phyloP scores from a whole-genome alignment of 1,140 invertebrate species.

The Venturia canescens region DNA sequence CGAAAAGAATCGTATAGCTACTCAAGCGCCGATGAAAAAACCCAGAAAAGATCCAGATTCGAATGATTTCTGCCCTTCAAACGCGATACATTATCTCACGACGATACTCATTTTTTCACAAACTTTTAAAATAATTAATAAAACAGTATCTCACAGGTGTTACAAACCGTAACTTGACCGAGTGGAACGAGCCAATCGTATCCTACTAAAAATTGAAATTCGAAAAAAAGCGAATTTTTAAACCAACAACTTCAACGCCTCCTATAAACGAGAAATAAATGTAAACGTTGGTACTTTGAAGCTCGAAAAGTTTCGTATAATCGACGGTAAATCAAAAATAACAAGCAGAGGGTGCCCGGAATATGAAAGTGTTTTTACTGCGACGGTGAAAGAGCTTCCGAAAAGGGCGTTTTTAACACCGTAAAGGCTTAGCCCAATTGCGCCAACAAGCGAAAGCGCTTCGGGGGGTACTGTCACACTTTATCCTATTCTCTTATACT shows the following conservation, averaged over 20 bases:
- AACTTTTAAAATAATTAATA: too few species aligned
- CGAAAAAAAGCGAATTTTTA: too few species aligned
- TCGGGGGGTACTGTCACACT: slow-evolving; percentile 45
- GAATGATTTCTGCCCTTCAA: too few species aligned
- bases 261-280: slow-evolving; percentile 23
- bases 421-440: slow-evolving; percentile 56
- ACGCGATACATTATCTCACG: too few species aligned
- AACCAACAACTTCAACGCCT: background rate
- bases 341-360: slow-evolving; percentile 32
- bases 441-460: slow-evolving; percentile 47
- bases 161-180: too few species aligned
- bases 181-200: too few species aligned
- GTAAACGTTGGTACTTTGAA: slow-evolving; percentile 10
- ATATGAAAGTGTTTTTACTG: slow-evolving; percentile 21
- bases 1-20: background rate
- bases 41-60: too few species aligned
- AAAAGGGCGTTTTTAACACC: slow-evolving; percentile 45
- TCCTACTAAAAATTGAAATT: too few species aligned
- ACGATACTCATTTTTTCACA: too few species aligned
- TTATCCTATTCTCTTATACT: slow-evolving; percentile 7
- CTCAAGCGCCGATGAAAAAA: too few species aligned
- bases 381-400: background rate
- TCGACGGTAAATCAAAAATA: slow-evolving; percentile 47
- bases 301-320: slow-evolving; percentile 8
- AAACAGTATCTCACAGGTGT: too few species aligned